Evolutionary conservation across 2,888 invertebrate species (phyloP), one percentile per base, ranked within the genome.

Genomic region (Melolontha melolontha): DNA sequence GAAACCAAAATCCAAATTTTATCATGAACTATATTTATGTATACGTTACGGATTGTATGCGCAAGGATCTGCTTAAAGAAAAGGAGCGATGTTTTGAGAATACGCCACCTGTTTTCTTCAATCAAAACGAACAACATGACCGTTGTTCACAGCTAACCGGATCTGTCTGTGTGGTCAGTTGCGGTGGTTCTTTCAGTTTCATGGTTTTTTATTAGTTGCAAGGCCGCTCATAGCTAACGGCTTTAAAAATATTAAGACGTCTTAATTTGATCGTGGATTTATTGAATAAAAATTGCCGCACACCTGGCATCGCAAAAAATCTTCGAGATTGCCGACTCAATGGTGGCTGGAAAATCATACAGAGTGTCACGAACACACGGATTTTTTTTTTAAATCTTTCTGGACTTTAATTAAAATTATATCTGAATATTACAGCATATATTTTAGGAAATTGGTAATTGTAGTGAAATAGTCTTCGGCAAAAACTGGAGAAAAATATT

Each of bases 141-240:
- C 71, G 69, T n/a, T 67, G 64, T 69, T 71, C 73, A 70, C 70
- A 72, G 72, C 71, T 71, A 70, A 70, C 69, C 68, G 64, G 71
- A 70, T 72, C 75, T 72, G 70, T 75, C 73, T 75, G 75, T 75
- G 75, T 75, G 75, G 75, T 72, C 75, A 72, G 66, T 74, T 68
- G 75, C 73, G 74, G 75, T 74, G 74, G 75, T 74, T 75, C 74
- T 74, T 73, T 75, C 72, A 70, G 71, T 70, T 47, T 70, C 67
- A 73, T 70, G 73, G 74, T 73, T 73, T 74, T 74, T 74, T 72
- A 73, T 75, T 74, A 74, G 72, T 40, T 71, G 73, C 75, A 75
- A 75, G 75, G 75, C 74, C 75, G 73, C 68, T 71, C 71, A 73
- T 75, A 67, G 75, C 75, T 74, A 72, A 75, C 71, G 75, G 75